Evolutionary conservation across 2,113 vertebrate species (phyloP).

Genomic region (Leucosticte australis): DNA sequence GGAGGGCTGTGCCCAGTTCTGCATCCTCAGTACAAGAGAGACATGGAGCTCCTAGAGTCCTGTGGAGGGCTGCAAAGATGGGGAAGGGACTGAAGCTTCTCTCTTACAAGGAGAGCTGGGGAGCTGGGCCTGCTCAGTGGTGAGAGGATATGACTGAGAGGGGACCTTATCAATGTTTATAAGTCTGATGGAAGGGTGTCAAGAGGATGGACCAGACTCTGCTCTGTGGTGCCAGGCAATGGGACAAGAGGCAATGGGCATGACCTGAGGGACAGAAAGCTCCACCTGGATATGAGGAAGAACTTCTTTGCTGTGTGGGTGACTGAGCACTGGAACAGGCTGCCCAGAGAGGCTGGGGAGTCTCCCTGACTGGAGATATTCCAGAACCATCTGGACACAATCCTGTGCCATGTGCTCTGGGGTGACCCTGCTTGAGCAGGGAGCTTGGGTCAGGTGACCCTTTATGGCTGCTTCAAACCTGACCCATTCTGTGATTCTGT

Average conservation of each 20-base stretch:
- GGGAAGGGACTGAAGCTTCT: background rate
- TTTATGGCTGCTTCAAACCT: background rate
- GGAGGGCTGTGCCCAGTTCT: background rate
- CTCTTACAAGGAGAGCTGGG: background rate
- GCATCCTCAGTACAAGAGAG: background rate
- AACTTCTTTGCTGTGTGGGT: background rate
- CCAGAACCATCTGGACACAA: background rate
- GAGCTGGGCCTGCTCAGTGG: background rate
- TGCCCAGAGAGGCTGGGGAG: background rate
- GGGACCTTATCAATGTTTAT: background rate
- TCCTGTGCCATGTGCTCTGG: background rate
- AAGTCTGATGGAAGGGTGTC: background rate
- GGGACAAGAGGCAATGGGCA: background rate
- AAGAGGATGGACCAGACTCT: background rate
- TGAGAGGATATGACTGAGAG: background rate
- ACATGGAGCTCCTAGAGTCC: background rate
- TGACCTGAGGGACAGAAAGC: background rate
- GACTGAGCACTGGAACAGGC: background rate
- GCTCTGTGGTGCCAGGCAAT: rapidly evolving
- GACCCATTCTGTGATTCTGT: background rate
- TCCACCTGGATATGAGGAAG: background rate
- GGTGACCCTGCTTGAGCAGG: background rate
- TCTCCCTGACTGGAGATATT: background rate
- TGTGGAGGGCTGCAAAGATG: background rate
- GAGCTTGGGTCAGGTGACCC: background rate